Percentiles rank a stretch among this genome's conserved stretches.
phyloP scores from a whole-genome alignment of 2,888 invertebrate genomes.

The Thalpophila matura region DNA sequence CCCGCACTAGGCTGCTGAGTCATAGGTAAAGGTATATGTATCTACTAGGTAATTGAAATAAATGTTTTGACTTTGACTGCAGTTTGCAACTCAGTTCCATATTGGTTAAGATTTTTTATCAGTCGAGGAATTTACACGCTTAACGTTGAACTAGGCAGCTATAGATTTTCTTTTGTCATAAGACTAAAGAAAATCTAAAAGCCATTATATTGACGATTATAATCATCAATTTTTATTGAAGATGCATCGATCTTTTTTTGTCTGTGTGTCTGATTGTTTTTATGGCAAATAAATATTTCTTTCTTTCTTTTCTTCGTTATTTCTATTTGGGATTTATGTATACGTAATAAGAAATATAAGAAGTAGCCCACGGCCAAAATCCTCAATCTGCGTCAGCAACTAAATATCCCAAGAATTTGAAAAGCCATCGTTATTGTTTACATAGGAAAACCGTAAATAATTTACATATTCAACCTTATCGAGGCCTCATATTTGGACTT shows the following conservation, averaged over 20 bases:
- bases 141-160: too few species aligned
- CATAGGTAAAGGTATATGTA: too few species aligned
- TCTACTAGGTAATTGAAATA: too few species aligned
- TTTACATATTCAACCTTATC: conserved; percentile 39
- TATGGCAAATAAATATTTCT: too few species aligned
- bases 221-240: neutral
- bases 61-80: too few species aligned
- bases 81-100: too few species aligned
- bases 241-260: neutral
- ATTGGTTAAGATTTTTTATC: too few species aligned
- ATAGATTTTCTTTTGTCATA: too few species aligned
- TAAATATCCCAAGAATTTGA: conserved; percentile 16
- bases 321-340: neutral
- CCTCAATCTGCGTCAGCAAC: neutral
- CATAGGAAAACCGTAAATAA: conserved; percentile 36
- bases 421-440: conserved; percentile 6
- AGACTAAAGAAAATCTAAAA: too few species aligned
- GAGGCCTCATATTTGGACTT: conserved; percentile 50
- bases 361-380: conserved; percentile 1
- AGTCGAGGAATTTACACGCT: too few species aligned
- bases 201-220: neutral
- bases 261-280: neutral
- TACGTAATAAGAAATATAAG: neutral
- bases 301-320: too few species aligned
- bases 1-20: too few species aligned